phyloP scores from a whole-genome alignment of 2,888 invertebrate genomes.

The Rhingia campestris region DNA sequence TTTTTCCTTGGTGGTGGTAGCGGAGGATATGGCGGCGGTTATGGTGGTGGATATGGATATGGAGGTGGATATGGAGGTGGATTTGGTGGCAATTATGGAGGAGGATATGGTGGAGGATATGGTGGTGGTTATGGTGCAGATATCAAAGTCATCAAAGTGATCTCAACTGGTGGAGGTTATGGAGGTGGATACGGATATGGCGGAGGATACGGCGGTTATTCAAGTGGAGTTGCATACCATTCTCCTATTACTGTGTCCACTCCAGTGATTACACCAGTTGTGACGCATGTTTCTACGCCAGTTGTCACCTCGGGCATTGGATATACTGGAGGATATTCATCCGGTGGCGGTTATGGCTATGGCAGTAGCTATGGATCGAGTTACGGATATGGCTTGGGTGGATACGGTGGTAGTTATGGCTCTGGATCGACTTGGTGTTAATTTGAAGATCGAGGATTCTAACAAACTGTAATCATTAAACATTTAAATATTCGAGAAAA shows the following conservation, averaged over 20 bases:
- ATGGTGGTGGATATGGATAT: constrained; percentile 18
- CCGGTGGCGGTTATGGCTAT: constrained; percentile 29
- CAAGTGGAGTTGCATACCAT: neutral
- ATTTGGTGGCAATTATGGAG: constrained; percentile 16
- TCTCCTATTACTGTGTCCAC: neutral
- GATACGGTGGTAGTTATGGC: constrained; percentile 1
- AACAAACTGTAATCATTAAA: too few species aligned
- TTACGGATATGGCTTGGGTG: constrained; percentile 3
- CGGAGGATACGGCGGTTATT: neutral
- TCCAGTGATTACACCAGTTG: too few species aligned
- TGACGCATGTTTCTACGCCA: neutral
- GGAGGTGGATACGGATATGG: constrained; percentile 34
- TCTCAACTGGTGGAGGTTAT: constrained; percentile 38
- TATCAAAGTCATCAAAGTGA: constrained; percentile 48
- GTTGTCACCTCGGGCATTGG: constrained; percentile 9
- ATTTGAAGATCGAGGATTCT: neutral
- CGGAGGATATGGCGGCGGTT: constrained; percentile 43
- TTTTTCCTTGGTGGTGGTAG: constrained; percentile 55
- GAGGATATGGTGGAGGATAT: constrained; percentile 49
- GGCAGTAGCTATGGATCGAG: constrained; percentile 13
- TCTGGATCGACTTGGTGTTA: constrained; percentile 32
- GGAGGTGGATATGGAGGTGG: constrained; percentile 13
- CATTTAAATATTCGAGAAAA: too few species aligned
- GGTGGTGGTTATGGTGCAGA: constrained; percentile 41
- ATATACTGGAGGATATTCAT: constrained; percentile 2